Evolutionary conservation across 2,797 vertebrate species (phyloP), one percentile per base, ranked within the genome.

Genomic region (Todus mexicanus): DNA sequence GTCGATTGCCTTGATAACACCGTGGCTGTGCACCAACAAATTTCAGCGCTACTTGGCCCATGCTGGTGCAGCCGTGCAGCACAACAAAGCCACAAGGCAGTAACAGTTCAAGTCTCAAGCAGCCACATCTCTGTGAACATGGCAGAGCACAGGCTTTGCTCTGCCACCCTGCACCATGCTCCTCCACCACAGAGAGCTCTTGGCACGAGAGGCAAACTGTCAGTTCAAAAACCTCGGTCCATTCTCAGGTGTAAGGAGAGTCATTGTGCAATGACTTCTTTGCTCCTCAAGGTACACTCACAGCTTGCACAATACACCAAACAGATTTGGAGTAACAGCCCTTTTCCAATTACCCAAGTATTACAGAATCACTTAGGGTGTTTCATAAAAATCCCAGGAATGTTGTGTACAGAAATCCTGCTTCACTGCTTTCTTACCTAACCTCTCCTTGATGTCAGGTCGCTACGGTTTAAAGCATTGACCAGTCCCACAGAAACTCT

Each of bases 71-170:
- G 40, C 33, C 12, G 4, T 2, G 1, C 15, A 3, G 43, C 56
- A 27, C 7, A 6, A 21, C 2, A 1, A 38, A 63, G n/a, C 50
- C 5, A 3, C 3, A 1, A 26, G 23, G 70, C 66, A 26, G n/a
- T 2, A 29, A 19, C 61, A 33, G 61, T 71, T 22, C 29, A 31
- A 48, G 27, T 7, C 42, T 50, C 53, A 7, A 31, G 15, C 26
- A 37, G 12, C 29, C 0, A 1, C 29, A 25, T 8, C 21, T 40
- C 69, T 20, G 12, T 2, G 0, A 64, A 19, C 0, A 1, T 1
- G 3, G 73, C 50, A n/a, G 51, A 69, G 50, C 45, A 7, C 12
- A 26, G 53, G 20, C 42, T 50, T 45, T 63, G 48, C 60, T 73
- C 33, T 33, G 33, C 27, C 42, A 15, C 25, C 25, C 59, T 7